phyloP scores from a whole-genome alignment of 2,888 invertebrate genomes.

The Brassicogethes aeneus region DNA sequence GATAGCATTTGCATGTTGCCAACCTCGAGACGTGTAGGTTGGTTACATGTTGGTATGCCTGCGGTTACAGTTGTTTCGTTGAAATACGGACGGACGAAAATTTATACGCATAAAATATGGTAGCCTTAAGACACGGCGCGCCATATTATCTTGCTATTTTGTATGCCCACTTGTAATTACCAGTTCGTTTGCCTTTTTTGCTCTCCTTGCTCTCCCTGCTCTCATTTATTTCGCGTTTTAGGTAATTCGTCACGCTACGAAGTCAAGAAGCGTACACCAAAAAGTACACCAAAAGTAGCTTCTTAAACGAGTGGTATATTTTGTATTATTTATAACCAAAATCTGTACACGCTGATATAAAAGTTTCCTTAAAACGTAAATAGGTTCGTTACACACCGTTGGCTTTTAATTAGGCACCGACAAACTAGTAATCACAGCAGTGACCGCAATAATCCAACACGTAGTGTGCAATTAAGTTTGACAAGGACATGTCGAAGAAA shows the following conservation, averaged over 20 bases:
- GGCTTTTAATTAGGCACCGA: neutral
- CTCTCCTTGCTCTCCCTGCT: too few species aligned
- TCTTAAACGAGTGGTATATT: too few species aligned
- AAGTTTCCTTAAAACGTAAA: slow-evolving; percentile 2
- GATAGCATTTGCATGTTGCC: slow-evolving; percentile 18
- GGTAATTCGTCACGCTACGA: too few species aligned
- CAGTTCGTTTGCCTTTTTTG: too few species aligned
- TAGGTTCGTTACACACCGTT: slow-evolving; percentile 1
- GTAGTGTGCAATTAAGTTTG: too few species aligned
- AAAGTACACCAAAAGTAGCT: too few species aligned
- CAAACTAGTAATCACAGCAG: neutral
- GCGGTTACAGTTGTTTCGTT: slow-evolving; percentile 15
- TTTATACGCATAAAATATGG: slow-evolving; percentile 21
- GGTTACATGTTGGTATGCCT: slow-evolving; percentile 11
- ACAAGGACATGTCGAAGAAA: too few species aligned
- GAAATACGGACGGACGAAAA: slow-evolving; percentile 20
- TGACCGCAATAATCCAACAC: slow-evolving; percentile 2
- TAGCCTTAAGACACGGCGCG: slow-evolving; percentile 17
- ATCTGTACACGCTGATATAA: too few species aligned
- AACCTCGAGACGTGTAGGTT: neutral
- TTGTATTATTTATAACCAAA: too few species aligned
- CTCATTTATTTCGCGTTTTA: too few species aligned
- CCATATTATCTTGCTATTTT: slow-evolving; percentile 15
- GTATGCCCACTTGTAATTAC: neutral
- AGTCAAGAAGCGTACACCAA: too few species aligned